Evolutionary conservation across 1,140 invertebrate species (phyloP), one percentile per base, ranked within the genome.

Genomic region (Oncopodura yosiiana): DNA sequence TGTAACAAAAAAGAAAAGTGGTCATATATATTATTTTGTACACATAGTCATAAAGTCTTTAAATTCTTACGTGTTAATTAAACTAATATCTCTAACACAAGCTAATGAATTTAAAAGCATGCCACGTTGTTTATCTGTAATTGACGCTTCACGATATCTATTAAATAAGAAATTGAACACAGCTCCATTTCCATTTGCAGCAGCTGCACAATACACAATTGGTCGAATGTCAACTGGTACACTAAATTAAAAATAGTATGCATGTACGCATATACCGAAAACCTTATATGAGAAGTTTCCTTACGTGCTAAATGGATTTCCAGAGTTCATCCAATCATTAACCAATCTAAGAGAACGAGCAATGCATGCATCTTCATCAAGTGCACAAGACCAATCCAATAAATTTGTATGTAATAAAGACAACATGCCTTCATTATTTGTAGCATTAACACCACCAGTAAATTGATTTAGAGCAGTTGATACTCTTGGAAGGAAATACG

Each of bases 321-420:
- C n/a, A n/a, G 46, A n/a, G n/a, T n/a, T n/a, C n/a, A n/a, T 19
- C 45, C 45, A 49, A 3, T 29, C n/a, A 8, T 4, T 16, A 18
- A 49, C 29, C 18, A 32, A 19, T 18, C 4, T 23, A 4, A 6
- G 3, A 21, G 49, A 30, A 38, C 27, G 42, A 14, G 18, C 18
- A 27, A 12, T 11, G 26, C 56, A 58, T 32, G 27, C 34, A 0
- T 5, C 0, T 14, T 38, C 29, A 14, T 41, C 56, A 5, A 58
- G 30, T 2, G 43, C 26, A 27, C 56, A 58, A 49, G 44, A 32
- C 56, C 49, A 53, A 53, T 58, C 56, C 36, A 58, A 18, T 43
- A 58, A 37, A 39, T 58, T 49, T 2, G 24, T 6, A 8, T 41
- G 42, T 9, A 52, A 21, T n/a, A 48, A 12, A 21, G 46, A 39